Percentiles rank a stretch among this genome's conserved stretches.
These are phyloP conservation scores for Caenorhabditis inopinata DNA, from an alignment of 1,140 invertebrate genomes.

Conservation along the genomic window DNA sequence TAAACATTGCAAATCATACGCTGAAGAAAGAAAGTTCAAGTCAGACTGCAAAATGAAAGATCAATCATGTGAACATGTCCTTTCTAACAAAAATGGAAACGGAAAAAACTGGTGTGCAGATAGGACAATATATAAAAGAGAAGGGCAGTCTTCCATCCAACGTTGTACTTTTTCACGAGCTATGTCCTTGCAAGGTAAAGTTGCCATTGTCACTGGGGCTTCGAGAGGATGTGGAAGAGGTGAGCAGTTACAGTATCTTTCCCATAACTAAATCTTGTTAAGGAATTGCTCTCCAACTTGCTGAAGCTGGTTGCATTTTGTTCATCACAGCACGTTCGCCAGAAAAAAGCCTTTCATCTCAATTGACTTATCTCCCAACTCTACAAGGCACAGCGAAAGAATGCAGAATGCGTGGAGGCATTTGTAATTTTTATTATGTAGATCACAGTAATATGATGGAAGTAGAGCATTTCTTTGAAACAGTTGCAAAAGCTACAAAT, in stretches of 20 bases:
- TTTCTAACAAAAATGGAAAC: not conserved
- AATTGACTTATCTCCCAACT: not conserved
- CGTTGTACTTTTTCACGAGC: not conserved
- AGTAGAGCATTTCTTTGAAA: slow-evolving; percentile 67
- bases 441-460: slow-evolving; percentile 68
- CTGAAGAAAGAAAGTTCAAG: not conserved
- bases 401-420: slow-evolving; percentile 61
- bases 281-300: slow-evolving; percentile 39
- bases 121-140: not conserved
- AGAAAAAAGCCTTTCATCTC: not conserved
- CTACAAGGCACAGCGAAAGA: slow-evolving; percentile 24
- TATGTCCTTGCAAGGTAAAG: slow-evolving; percentile 56
- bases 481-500: slow-evolving; percentile 66
- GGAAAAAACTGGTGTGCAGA: not conserved
- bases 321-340: slow-evolving; percentile 27
- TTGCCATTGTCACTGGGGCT: slow-evolving; percentile 68
- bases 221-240: slow-evolving; percentile 66
- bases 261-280: not conserved
- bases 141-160: not conserved
- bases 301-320: slow-evolving; percentile 35
- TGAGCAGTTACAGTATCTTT: not conserved
- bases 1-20: no score
- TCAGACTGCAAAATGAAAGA: not conserved
- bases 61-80: slow-evolving; percentile 21
- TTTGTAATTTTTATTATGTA: slow-evolving; percentile 66